Evolutionary conservation across 2,113 vertebrate genomes (phyloP), one percentile per base, ranked within the genome.

Genomic region (Pterocles orientalis): DNA sequence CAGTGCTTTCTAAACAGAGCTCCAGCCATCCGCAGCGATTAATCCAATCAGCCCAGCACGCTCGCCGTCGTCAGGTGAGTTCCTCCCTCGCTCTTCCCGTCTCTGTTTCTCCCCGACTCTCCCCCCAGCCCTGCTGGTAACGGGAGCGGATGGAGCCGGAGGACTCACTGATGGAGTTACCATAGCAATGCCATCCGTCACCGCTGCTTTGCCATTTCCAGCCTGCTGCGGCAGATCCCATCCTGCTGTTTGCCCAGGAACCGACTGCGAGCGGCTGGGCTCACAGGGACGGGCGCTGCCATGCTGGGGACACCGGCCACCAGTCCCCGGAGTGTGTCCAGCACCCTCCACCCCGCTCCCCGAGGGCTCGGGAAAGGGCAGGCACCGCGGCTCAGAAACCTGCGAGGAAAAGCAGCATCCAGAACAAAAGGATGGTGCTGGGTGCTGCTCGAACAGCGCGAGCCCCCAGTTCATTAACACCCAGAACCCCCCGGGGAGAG

Each of bases 121-220:
- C 61, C 65, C 82, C 79, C 72, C 80, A 90, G 17, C 76, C 54
- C 11, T 10, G n/a, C 92, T 61, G 76, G 73, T 31, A 77, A 45
- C 50, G 6, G 66, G 78, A 77, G 86, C 0, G 28, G 80, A 70
- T 80, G 43, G 90, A 95, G 90, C 73, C n/a, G 18, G 93, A 89
- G 90, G 78, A 71, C 31, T 64, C 60, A 62, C 76, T 31, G 87
- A 92, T 93, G 69, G 58, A 86, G 97, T 97, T 97, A 69, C 96
- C 95, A 96, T 95, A 95, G 95, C 94, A 89, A 96, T 97, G 92
- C 89, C 41, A n/a, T 54, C 36, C 88, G 18, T 86, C 94, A 90
- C 54, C 1, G 53, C 90, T 19, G 53, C 90, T 19, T 69, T 91
- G 69, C 88, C 82, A 28, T 75, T 82, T 58, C 86, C 90, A 91